Evolutionary conservation across 1,140 invertebrate species (phyloP).

Genomic region (Ips typographus): DNA sequence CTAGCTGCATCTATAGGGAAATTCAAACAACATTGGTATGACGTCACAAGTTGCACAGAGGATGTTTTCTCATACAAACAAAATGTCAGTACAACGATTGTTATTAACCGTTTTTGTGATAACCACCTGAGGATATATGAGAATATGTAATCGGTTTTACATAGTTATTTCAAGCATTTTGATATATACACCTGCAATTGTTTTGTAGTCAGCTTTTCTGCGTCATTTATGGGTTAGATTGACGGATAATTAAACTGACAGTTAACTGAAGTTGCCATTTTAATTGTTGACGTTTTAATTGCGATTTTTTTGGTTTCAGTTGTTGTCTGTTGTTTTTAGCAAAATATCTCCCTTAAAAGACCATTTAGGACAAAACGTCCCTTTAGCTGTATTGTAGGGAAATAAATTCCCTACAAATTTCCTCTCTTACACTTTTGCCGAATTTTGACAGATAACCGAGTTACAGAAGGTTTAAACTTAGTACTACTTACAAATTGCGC

Average conservation of each 20-base stretch:
- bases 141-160: not conserved
- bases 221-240: no score
- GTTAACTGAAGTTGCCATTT: no score
- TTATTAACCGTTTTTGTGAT: not conserved
- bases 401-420: not conserved
- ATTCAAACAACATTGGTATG: not conserved
- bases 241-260: no score
- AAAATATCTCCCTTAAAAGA: not conserved
- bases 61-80: not conserved
- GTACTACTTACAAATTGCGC: no score
- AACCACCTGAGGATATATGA: not conserved
- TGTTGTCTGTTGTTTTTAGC: not conserved
- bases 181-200: no score
- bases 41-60: not conserved
- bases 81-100: not conserved
- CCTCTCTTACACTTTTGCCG: not conserved
- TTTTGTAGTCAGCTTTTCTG: no score
- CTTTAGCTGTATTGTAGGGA: not conserved
- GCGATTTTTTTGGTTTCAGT: constrained; percentile 1
- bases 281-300: not conserved
- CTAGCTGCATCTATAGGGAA: not conserved
- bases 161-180: no score
- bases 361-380: not conserved
- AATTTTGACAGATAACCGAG: not conserved
- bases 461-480: not conserved